Conservation (phyloP, 2,113 vertebrate genomes). For the Solea solea region DNA sequence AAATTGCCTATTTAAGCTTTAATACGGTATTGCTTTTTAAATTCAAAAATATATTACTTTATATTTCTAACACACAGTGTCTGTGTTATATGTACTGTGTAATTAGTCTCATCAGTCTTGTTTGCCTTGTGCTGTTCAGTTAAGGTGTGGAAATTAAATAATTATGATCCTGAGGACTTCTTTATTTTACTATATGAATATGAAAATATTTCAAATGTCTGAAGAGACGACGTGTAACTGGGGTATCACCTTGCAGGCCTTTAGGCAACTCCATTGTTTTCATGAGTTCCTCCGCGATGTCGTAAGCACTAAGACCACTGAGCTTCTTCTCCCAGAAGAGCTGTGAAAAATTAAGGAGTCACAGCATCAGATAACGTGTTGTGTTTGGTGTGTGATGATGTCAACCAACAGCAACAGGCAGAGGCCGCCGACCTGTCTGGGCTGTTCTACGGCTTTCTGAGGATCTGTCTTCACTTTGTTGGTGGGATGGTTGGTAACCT, state of each 20-base stretch:
- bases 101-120: too few species aligned
- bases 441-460: constrained; percentile 98
- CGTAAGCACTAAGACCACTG: constrained; percentile 94
- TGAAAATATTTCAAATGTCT: background rate
- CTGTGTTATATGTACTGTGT: too few species aligned
- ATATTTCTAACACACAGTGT: too few species aligned
- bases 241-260: constrained; percentile 90
- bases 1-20: too few species aligned
- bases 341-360: constrained; percentile 69
- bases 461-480: constrained; percentile 99
- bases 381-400: background rate
- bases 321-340: constrained; percentile 99
- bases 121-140: too few species aligned
- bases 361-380: background rate
- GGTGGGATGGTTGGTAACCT: constrained; percentile 98
- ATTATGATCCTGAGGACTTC: too few species aligned
- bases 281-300: constrained; percentile 97
- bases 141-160: too few species aligned
- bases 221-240: background rate
- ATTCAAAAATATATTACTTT: too few species aligned
- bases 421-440: constrained; percentile 87
- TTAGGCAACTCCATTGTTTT: constrained; percentile 99
- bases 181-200: too few species aligned
- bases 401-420: background rate
- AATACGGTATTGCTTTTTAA: too few species aligned